phyloP scores from a whole-genome alignment of 2,797 vertebrate species.

The Sylvilagus floridanus region DNA sequence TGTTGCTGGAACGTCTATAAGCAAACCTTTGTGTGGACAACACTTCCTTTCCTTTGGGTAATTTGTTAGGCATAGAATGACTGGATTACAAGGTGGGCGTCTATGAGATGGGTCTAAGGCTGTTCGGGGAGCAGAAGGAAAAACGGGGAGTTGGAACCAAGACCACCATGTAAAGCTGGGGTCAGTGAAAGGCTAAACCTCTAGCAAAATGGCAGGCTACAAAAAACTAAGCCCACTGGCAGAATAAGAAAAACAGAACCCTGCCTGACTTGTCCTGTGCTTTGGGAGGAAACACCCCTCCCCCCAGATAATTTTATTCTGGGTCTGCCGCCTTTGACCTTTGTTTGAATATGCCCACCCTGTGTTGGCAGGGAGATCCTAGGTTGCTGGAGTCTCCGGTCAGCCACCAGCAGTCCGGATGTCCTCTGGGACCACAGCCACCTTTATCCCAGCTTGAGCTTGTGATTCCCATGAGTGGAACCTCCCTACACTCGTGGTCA shows the following conservation, averaged over 20 bases:
- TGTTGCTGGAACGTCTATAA: constrained; percentile 1
- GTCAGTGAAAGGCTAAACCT: background rate
- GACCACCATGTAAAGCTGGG: background rate
- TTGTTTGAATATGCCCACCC: background rate
- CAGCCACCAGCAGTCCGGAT: background rate
- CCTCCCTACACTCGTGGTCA: background rate
- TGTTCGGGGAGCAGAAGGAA: background rate
- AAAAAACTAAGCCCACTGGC: background rate
- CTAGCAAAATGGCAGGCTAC: background rate
- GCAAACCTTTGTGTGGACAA: background rate
- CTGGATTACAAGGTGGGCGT: background rate
- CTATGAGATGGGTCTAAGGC: background rate
- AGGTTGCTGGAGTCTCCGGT: background rate
- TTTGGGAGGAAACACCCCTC: background rate
- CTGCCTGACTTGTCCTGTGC: background rate
- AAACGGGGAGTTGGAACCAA: background rate
- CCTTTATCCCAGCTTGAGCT: background rate
- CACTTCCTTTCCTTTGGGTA: background rate
- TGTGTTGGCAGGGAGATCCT: background rate
- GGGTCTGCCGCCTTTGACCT: background rate
- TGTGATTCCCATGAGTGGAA: background rate
- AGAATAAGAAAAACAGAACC: background rate
- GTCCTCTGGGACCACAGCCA: background rate
- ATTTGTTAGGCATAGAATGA: background rate
- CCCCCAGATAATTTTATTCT: background rate